A percentile compares a stretch with the other conserved stretches of the same genome.
These are phyloP conservation scores for Andrena haemorrhoa DNA, from an alignment of 2,888 invertebrate genomes.

Conservation along the genomic window DNA sequence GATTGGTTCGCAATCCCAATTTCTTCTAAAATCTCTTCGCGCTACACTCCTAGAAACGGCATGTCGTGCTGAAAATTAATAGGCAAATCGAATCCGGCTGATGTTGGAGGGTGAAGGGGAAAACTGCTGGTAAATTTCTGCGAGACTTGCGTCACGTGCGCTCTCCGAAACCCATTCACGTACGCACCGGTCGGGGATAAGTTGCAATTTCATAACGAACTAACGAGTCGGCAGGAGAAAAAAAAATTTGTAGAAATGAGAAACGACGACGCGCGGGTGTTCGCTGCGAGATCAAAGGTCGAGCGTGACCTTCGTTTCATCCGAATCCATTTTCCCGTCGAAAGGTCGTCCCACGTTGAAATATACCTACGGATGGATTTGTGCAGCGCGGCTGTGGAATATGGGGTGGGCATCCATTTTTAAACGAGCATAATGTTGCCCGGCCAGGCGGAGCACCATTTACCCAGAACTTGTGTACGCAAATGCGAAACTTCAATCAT, in stretches of 20 bases:
- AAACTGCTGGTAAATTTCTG: not conserved
- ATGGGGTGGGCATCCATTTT: no score
- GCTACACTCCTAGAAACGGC: no score
- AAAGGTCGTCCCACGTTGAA: not conserved
- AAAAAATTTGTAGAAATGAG: not conserved
- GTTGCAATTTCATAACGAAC: not conserved
- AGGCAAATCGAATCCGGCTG: not conserved
- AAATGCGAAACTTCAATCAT: no score
- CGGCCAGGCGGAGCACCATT: no score
- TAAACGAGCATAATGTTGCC: no score
- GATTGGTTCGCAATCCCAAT: no score
- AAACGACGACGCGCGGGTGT: not conserved
- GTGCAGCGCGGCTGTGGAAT: no score
- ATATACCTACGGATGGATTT: not conserved
- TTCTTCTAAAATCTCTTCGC: no score
- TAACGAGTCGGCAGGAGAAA: not conserved
- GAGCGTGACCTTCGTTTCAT: no score
- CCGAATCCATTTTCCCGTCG: not conserved
- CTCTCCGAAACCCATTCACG: not conserved
- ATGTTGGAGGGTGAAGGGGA: not conserved
- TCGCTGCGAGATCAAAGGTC: not conserved
- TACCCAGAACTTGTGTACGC: no score
- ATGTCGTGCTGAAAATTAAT: not conserved
- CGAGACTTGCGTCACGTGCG: no score
- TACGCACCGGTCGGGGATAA: not conserved